Percentiles rank a stretch among this genome's conserved stretches.
phyloP scores from a whole-genome alignment of 2,797 vertebrate genomes.

The Pelodytes ibericus region DNA sequence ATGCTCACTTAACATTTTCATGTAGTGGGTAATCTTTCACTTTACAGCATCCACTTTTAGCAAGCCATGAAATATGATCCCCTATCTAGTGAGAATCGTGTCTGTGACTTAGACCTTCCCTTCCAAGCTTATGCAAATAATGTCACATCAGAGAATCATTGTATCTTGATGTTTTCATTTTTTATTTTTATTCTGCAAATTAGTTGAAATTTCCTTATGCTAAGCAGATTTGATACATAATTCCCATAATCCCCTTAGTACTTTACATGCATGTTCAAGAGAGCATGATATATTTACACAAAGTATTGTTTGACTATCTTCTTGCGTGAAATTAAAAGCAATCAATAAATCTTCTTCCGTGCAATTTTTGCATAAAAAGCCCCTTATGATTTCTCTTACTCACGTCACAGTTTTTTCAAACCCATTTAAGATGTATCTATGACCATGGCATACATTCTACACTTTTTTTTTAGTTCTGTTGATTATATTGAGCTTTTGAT shows the following conservation, averaged over 20 bases:
- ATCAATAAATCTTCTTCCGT: background rate
- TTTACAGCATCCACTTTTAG: no score
- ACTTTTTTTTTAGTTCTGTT: background rate
- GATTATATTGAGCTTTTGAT: background rate
- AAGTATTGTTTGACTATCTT: background rate
- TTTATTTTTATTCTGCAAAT: background rate
- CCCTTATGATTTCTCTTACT: conserved; percentile 11
- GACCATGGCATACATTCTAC: background rate
- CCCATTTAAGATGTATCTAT: background rate
- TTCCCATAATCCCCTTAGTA: conserved; percentile 15
- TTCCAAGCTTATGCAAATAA: background rate
- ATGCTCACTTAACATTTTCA: no score
- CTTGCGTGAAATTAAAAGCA: conserved; percentile 14
- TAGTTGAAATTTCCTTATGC: background rate
- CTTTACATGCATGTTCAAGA: conserved; percentile 12
- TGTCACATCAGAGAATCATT: background rate
- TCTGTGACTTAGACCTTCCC: background rate
- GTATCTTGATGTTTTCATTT: background rate
- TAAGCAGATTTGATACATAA: background rate
- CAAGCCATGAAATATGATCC: background rate
- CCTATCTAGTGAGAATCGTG: background rate
- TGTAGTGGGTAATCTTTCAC: no score
- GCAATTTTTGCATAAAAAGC: conserved; percentile 16
- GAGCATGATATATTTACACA: background rate
- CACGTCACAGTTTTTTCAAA: background rate